phyloP scores from a whole-genome alignment of 2,113 vertebrate genomes.

The Maccullochella peelii region DNA sequence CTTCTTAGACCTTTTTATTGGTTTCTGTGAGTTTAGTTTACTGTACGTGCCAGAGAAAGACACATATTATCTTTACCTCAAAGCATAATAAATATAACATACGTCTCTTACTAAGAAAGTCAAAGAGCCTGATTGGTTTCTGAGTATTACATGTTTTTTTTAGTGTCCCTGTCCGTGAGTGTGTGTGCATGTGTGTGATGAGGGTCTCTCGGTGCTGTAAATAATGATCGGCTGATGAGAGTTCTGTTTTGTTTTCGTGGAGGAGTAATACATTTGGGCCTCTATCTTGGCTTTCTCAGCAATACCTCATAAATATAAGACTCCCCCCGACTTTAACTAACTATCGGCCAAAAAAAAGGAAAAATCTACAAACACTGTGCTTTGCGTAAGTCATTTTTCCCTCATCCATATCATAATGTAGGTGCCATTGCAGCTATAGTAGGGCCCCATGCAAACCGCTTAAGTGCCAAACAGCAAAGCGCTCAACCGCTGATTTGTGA shows the following conservation, averaged over 20 bases:
- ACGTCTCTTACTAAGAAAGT: conserved; percentile 10
- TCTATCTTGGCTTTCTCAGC: conserved; percentile 27
- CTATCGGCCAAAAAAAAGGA: neutral
- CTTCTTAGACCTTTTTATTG: neutral
- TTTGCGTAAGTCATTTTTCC: neutral
- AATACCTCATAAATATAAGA: conserved; percentile 34
- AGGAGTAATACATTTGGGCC: conserved; percentile 27
- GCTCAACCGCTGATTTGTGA: neutral
- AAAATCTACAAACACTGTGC: neutral
- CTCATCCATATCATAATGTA: conserved; percentile 3
- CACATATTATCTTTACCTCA: conserved; percentile 4
- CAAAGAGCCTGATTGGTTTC: neutral
- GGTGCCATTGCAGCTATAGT: too few species aligned
- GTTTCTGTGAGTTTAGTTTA: neutral
- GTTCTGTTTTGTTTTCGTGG: conserved; percentile 42
- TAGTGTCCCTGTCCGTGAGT: neutral
- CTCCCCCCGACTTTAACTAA: neutral
- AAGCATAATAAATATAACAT: neutral
- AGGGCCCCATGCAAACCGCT: neutral
- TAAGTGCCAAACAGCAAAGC: neutral
- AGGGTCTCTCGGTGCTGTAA: conserved; percentile 11
- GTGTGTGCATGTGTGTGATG: neutral
- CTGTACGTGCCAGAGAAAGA: neutral
- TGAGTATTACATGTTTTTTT: neutral
- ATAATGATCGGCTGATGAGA: conserved; percentile 40